Percentiles rank a stretch among this genome's conserved stretches.
Conservation (phyloP, 2,888 invertebrate species). For the Acleris emargana region DNA sequence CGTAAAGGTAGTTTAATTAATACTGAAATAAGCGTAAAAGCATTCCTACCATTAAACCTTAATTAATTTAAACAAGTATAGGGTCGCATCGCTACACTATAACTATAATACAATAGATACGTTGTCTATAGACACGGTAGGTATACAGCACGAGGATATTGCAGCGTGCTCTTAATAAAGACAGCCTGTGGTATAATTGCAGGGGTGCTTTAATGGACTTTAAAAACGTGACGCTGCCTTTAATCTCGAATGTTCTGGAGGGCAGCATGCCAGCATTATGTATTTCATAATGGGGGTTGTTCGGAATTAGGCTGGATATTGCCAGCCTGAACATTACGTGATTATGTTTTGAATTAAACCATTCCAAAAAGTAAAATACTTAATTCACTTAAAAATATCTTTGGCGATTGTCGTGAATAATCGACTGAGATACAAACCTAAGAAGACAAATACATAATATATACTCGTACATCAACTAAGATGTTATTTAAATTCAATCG, state of each 20-base stretch:
- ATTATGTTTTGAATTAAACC: not conserved
- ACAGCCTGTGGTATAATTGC: constrained; percentile 54
- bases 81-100: constrained; percentile 7
- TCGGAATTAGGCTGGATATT: constrained; percentile 8
- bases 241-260: constrained; percentile 45
- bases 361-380: not conserved
- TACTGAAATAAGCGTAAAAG: not conserved
- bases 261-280: constrained; percentile 41
- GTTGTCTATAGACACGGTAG: not conserved
- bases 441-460: too few species aligned
- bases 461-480: too few species aligned
- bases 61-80: constrained; percentile 25
- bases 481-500: too few species aligned
- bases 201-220: constrained; percentile 60
- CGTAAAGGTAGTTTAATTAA: constrained; percentile 3
- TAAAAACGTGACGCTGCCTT: constrained; percentile 58
- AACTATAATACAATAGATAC: not conserved
- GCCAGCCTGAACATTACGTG: not conserved
- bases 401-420: too few species aligned
- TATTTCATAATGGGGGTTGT: constrained; percentile 27
- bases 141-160: constrained; percentile 17
- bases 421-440: too few species aligned
- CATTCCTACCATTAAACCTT: constrained; percentile 17
- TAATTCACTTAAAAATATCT: too few species aligned
- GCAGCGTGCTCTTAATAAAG: constrained; percentile 53